phyloP scores from a whole-genome alignment of 2,888 invertebrate genomes.

The Tenthredo livida region DNA sequence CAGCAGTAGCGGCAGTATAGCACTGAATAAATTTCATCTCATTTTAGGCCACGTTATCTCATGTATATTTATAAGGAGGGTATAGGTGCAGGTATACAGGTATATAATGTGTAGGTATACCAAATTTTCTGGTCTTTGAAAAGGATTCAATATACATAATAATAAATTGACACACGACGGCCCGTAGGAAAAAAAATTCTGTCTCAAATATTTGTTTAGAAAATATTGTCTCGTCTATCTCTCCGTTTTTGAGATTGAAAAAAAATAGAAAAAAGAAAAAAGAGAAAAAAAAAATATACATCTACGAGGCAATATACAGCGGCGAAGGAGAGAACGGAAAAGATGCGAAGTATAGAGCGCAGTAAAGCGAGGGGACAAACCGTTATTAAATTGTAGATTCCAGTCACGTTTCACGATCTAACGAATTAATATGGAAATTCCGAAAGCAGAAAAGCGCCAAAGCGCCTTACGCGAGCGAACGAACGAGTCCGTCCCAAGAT shows the following conservation, averaged over 20 bases:
- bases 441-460: constrained; percentile 54
- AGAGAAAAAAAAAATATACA: neutral
- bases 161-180: neutral
- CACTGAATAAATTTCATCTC: constrained; percentile 30
- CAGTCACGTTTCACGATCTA: constrained; percentile 69
- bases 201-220: neutral
- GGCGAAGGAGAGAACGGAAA: neutral
- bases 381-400: constrained; percentile 69
- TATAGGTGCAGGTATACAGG: too few relatives aligned
- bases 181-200: neutral
- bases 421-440: constrained; percentile 74
- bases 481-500: constrained; percentile 56
- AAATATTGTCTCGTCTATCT: neutral
- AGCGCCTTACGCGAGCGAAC: constrained; percentile 68
- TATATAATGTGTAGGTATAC: neutral
- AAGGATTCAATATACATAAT: neutral
- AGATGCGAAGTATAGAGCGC: neutral
- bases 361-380: constrained; percentile 60
- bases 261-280: neutral
- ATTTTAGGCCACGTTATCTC: neutral
- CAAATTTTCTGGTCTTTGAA: constrained; percentile 15
- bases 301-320: neutral
- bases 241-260: neutral
- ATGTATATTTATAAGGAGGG: neutral
- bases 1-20: neutral